Conservation (phyloP, 2,888 invertebrate genomes). For the Aporophyla nigra region DNA sequence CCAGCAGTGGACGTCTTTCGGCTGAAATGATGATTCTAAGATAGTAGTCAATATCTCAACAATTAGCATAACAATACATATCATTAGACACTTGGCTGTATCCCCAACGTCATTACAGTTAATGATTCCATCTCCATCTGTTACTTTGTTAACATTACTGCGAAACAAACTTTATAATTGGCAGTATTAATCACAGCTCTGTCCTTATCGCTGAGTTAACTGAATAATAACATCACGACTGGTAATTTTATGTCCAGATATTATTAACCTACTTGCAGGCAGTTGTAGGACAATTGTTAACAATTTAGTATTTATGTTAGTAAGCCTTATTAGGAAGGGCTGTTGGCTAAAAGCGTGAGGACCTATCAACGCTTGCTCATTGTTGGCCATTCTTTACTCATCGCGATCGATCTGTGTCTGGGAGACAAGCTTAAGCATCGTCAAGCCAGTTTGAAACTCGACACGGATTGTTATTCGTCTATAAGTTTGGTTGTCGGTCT, state of each 20-base stretch:
- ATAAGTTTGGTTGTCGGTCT: not conserved
- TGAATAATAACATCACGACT: slow-evolving; percentile 65
- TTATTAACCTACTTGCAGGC: slow-evolving; percentile 49
- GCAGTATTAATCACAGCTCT: slow-evolving; percentile 53
- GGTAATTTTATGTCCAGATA: slow-evolving; percentile 58
- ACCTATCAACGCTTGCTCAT: slow-evolving; percentile 2
- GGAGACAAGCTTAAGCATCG: no score
- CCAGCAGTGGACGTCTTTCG: no score
- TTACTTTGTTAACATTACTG: slow-evolving; percentile 40
- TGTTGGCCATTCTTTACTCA: not conserved
- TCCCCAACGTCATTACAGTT: slow-evolving; percentile 21
- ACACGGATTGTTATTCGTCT: not conserved
- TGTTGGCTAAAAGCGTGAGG: slow-evolving; percentile 18
- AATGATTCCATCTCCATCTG: slow-evolving; percentile 54
- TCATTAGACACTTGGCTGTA: not conserved
- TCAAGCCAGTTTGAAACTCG: not conserved
- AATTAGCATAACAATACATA: slow-evolving; percentile 9
- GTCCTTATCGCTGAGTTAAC: slow-evolving; percentile 45
- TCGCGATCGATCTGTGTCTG: not conserved
- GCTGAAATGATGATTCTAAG: no score
- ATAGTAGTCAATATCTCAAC: not conserved
- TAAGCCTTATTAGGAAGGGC: slow-evolving; percentile 39
- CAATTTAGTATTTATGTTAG: slow-evolving; percentile 40
- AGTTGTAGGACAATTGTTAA: slow-evolving; percentile 53
- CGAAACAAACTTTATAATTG: slow-evolving; percentile 54